phyloP scores from a whole-genome alignment of 92 coral and sea anemone species.

The Zoanthus gigantus region DNA sequence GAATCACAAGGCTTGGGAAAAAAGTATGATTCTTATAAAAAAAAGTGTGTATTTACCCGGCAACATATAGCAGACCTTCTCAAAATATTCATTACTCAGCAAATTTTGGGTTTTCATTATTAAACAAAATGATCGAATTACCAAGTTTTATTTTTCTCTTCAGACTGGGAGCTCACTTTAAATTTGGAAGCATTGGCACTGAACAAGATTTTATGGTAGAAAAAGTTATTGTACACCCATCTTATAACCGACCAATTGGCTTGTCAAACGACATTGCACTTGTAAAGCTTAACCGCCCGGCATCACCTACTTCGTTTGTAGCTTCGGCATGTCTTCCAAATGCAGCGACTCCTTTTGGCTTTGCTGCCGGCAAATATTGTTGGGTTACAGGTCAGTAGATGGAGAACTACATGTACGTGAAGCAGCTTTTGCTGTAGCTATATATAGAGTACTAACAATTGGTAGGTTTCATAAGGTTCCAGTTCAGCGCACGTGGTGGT shows the following conservation, averaged over 20 bases:
- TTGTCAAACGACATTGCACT: slow-evolving; percentile 20
- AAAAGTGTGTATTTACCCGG: too few relatives aligned
- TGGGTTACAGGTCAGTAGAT: slow-evolving; percentile 39
- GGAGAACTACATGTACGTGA: too few relatives aligned
- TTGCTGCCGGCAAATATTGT: not conserved
- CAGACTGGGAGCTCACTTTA: slow-evolving; percentile 39
- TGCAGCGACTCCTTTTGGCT: slow-evolving; percentile 7
- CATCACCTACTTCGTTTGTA: not conserved
- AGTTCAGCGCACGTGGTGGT: too few relatives aligned
- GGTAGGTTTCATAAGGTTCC: too few relatives aligned
- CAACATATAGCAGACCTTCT: too few relatives aligned
- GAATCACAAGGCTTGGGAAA: too few relatives aligned
- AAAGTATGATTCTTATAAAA: too few relatives aligned
- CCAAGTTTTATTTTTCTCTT: not conserved
- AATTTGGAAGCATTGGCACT: slow-evolving; percentile 18
- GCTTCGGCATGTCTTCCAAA: slow-evolving; percentile 15
- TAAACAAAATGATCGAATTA: not conserved
- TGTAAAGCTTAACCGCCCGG: slow-evolving; percentile 9
- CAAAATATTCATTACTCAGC: not conserved
- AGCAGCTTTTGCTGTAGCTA: too few relatives aligned
- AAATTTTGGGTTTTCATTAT: not conserved
- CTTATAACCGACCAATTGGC: slow-evolving; percentile 19
- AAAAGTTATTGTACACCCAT: slow-evolving; percentile 18
- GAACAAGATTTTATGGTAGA: slow-evolving; percentile 7
- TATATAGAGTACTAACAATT: too few relatives aligned